Percentiles rank a stretch among this genome's conserved stretches.
Conservation (phyloP, 2,888 invertebrate genomes). For the Chromoteleia sp. region DNA sequence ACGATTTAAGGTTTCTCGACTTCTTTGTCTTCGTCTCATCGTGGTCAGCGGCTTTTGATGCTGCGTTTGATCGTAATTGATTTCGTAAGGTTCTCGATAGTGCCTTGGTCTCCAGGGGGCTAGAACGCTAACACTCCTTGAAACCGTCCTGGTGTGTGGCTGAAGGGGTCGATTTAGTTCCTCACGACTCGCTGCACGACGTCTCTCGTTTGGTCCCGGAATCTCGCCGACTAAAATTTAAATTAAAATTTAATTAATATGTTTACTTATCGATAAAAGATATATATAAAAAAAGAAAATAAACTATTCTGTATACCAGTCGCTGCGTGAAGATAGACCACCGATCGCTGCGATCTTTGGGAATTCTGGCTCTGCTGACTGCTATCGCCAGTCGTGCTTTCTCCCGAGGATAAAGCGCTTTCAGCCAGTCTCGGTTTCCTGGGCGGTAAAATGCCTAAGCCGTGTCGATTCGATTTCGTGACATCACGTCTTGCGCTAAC, state of each 20-base stretch:
- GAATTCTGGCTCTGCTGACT: constrained; percentile 88
- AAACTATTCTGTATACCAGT: constrained; percentile 86
- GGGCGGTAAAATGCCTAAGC: constrained; percentile 78
- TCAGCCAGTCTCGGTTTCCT: constrained; percentile 82
- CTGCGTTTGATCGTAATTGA: constrained; percentile 90
- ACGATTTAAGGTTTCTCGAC: constrained; percentile 81
- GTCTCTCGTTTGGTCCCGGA: constrained; percentile 89
- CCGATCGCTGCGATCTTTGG: constrained; percentile 90
- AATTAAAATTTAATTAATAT: not conserved
- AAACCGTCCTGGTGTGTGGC: constrained; percentile 89
- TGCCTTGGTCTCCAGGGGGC: constrained; percentile 94
- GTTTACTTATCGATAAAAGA: no score
- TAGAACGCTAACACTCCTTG: constrained; percentile 91
- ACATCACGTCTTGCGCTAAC: constrained; percentile 79
- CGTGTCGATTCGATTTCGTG: constrained; percentile 79
- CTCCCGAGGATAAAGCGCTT: constrained; percentile 83
- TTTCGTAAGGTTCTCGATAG: constrained; percentile 90
- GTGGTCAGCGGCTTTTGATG: constrained; percentile 82
- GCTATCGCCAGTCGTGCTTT: constrained; percentile 85
- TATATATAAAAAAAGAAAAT: no score
- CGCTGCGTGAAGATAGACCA: constrained; percentile 93
- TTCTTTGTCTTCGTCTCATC: constrained; percentile 83
- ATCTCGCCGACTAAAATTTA: constrained; percentile 90
- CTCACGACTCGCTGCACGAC: constrained; percentile 90
- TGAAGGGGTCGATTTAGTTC: constrained; percentile 88